These are phyloP conservation scores for Seladonia tumulorum DNA, from an alignment of 2,888 invertebrate genomes.

Conservation along the genomic window DNA sequence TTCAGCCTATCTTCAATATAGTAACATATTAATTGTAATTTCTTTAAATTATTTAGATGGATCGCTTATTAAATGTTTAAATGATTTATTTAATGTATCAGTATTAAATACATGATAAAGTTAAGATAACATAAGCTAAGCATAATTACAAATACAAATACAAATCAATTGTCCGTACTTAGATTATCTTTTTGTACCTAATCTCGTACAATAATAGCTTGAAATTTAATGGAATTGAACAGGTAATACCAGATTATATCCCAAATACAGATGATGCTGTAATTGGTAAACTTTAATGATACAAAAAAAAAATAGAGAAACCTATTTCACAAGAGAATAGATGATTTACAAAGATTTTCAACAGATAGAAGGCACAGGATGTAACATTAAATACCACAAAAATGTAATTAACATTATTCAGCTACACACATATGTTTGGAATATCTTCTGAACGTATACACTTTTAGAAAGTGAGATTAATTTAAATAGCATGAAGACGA, in stretches of 20 bases:
- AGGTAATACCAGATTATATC: slow-evolving; percentile 15
- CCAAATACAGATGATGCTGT: slow-evolving; percentile 27
- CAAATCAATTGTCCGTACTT: slow-evolving; percentile 32
- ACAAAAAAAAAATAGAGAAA: slow-evolving; percentile 28
- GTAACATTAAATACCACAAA: slow-evolving; percentile 39
- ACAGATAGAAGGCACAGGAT: slow-evolving; percentile 63
- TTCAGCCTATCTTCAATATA: neutral
- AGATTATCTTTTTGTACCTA: slow-evolving; percentile 10
- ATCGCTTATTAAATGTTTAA: slow-evolving; percentile 31
- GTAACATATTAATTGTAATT: neutral
- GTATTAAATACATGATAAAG: slow-evolving; percentile 67
- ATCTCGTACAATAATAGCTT: neutral
- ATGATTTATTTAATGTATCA: slow-evolving; percentile 65
- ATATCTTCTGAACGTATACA: slow-evolving; percentile 15
- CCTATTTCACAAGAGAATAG: slow-evolving; percentile 24
- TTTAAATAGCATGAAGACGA: neutral
- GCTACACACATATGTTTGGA: slow-evolving; percentile 28
- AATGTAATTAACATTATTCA: slow-evolving; percentile 34
- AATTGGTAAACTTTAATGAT: neutral
- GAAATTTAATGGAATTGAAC: slow-evolving; percentile 18
- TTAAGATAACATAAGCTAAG: slow-evolving; percentile 46
- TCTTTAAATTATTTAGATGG: neutral
- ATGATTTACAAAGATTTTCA: slow-evolving; percentile 37
- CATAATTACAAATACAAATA: slow-evolving; percentile 49
- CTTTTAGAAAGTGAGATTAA: slow-evolving; percentile 23